Evolutionary conservation across 1,140 invertebrate genomes (phyloP).

Genomic region (Cyclargus thomasi): DNA sequence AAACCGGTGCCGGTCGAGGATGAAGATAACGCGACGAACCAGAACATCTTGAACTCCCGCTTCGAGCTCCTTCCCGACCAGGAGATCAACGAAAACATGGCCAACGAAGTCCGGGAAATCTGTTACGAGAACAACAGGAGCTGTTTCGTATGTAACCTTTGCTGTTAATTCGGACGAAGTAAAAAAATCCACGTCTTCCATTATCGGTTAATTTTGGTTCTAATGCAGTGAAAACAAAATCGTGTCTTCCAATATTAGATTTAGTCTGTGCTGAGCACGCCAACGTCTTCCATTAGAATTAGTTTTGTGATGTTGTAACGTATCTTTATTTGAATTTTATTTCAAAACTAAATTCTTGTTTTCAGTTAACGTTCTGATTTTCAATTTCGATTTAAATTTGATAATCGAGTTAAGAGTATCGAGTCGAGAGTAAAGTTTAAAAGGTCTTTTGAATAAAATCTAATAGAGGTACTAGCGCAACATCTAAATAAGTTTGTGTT

Average conservation of each 20-base stretch:
- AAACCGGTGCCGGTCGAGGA: constrained; percentile 58
- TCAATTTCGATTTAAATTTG: background rate
- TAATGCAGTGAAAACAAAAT: constrained; percentile 71
- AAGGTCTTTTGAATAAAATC: background rate
- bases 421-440: background rate
- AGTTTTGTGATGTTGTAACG: constrained; percentile 40
- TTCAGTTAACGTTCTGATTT: background rate
- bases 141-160: constrained; percentile 69
- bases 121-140: constrained; percentile 52
- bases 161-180: constrained; percentile 36
- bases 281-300: constrained; percentile 70
- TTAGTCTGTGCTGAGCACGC: constrained; percentile 53
- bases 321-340: constrained; percentile 20
- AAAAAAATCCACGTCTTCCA: constrained; percentile 31
- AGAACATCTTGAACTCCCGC: constrained; percentile 57
- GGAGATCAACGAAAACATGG: constrained; percentile 75
- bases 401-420: background rate
- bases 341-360: background rate
- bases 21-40: constrained; percentile 57
- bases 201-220: constrained; percentile 39
- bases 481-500: constrained; percentile 32
- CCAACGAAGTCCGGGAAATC: constrained; percentile 75
- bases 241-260: constrained; percentile 69
- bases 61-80: constrained; percentile 59
- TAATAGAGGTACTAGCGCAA: constrained; percentile 1